phyloP scores from a whole-genome alignment of 2,888 invertebrate species.

The Masnerella sp. region DNA sequence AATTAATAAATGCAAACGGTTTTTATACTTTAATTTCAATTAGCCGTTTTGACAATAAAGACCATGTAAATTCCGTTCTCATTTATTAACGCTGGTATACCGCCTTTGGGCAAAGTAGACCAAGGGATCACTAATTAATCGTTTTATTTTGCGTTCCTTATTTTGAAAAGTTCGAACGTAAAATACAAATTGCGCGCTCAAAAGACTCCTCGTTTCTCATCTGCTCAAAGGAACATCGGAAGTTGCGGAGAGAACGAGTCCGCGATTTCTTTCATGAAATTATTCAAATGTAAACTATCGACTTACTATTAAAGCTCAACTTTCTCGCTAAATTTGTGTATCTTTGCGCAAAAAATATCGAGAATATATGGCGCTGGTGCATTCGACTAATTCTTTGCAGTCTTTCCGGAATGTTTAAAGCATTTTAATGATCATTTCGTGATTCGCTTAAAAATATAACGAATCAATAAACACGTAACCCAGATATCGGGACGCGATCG shows the following conservation, averaged over 20 bases:
- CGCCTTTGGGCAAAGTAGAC: not conserved
- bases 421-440: no score
- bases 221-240: slow-evolving; percentile 4
- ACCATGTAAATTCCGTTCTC: no score
- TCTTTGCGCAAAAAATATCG: not conserved
- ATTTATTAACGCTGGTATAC: not conserved
- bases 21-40: no score
- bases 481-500: not conserved
- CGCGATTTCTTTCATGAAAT: not conserved
- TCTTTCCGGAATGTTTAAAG: not conserved
- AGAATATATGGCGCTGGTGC: not conserved
- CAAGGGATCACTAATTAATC: not conserved
- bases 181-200: not conserved
- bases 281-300: slow-evolving; percentile 20
- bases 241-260: slow-evolving; percentile 1
- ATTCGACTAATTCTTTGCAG: not conserved
- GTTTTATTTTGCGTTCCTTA: not conserved
- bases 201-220: not conserved
- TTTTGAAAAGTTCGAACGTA: not conserved
- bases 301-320: slow-evolving; percentile 8
- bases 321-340: slow-evolving; percentile 1
- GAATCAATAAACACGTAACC: no score
- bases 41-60: no score
- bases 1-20: no score
- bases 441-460: no score